phyloP scores from a whole-genome alignment of 2,888 invertebrate species.

The Leucozona laternaria region DNA sequence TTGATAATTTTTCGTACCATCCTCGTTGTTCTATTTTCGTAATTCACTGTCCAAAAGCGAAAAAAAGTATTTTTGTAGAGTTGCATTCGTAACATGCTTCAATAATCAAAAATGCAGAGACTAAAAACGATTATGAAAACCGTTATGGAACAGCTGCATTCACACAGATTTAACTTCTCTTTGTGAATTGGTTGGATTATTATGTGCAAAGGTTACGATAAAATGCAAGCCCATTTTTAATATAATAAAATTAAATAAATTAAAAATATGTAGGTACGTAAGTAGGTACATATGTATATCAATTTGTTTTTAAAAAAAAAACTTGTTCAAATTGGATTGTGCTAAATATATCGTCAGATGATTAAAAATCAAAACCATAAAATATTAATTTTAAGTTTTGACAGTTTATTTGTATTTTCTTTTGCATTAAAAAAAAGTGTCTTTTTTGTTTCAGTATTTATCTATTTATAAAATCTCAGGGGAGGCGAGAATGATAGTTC shows the following conservation, averaged over 20 bases:
- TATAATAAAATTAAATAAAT: not conserved
- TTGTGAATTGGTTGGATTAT: not conserved
- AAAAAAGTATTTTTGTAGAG: not conserved
- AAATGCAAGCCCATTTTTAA: not conserved
- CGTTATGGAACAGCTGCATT: slow-evolving; percentile 12
- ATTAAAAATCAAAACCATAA: slow-evolving; percentile 5
- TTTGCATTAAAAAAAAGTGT: slow-evolving; percentile 48
- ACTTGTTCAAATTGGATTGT: not conserved
- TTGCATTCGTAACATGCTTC: not conserved
- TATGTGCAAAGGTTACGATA: not conserved
- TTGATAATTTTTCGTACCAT: not conserved
- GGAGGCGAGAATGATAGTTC: slow-evolving; percentile 38
- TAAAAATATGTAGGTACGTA: not conserved
- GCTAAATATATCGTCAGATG: not conserved
- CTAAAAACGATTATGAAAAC: not conserved
- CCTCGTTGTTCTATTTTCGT: slow-evolving; percentile 47
- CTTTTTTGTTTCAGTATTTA: slow-evolving; percentile 18
- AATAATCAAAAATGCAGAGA: not conserved
- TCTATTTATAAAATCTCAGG: slow-evolving; percentile 68
- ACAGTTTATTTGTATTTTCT: slow-evolving; percentile 48
- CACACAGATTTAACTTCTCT: not conserved
- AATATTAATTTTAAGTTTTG: slow-evolving; percentile 51
- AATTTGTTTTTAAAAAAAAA: not conserved
- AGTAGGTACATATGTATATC: not conserved
- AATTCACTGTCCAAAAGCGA: slow-evolving; percentile 28